A percentile compares a stretch with the other conserved stretches of the same genome.
Evolutionary conservation across 2,888 invertebrate species (phyloP).

Genomic region (Macrosiphum euphorbiae): DNA sequence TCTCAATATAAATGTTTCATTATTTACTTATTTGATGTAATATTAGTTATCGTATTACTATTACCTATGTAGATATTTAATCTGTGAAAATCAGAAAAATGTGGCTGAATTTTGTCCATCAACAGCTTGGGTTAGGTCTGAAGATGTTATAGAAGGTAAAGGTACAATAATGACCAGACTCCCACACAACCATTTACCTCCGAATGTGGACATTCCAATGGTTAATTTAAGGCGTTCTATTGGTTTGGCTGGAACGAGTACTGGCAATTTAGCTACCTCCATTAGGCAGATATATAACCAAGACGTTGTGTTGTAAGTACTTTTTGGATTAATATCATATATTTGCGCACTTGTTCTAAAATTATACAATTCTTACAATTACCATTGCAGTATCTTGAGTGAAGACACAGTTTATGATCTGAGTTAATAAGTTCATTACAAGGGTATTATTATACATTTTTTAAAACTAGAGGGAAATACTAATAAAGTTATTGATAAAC

Average conservation of each 20-base stretch:
- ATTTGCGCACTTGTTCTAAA: neutral
- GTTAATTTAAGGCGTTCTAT: neutral
- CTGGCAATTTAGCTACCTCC: neutral
- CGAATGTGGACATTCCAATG: slow-evolving; percentile 12
- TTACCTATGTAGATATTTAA: neutral
- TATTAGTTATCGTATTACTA: no score
- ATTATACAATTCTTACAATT: neutral
- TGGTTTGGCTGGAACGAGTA: slow-evolving; percentile 6
- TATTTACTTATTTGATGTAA: neutral
- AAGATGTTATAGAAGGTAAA: neutral
- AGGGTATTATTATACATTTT: no score
- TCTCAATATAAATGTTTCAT: neutral
- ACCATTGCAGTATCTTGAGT: no score
- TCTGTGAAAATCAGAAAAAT: neutral
- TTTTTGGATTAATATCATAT: no score
- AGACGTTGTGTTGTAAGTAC: no score
- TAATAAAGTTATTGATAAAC: no score
- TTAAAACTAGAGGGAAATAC: no score
- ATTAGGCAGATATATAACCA: neutral
- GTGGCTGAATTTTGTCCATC: neutral
- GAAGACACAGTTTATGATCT: no score
- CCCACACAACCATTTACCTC: slow-evolving; percentile 6
- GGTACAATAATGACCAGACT: neutral
- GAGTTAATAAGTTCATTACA: no score
- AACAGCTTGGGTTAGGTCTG: neutral